Evolutionary conservation across 1,140 invertebrate genomes (phyloP).

Genomic region (Lucilia cuprina): DNA sequence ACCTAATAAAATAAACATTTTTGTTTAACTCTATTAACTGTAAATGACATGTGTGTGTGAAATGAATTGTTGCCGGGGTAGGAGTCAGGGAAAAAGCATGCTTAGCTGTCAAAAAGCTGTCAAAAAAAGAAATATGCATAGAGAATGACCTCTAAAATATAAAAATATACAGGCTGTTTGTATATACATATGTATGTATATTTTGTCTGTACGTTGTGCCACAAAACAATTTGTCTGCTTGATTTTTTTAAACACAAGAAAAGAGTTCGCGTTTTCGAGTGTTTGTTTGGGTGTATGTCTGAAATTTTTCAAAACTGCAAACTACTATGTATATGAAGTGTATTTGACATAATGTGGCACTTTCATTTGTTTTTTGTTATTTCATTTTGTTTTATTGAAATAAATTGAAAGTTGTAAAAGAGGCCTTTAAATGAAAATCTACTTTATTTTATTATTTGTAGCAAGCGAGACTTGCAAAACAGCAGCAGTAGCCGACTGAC

Average conservation of each 20-base stretch:
- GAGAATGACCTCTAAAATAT: conserved; percentile 14
- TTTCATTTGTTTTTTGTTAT: not conserved
- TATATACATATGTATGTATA: not conserved
- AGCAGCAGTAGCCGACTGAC: conserved; percentile 15
- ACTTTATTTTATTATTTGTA: not conserved
- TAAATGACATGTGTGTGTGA: conserved; percentile 25
- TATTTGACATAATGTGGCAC: conserved; percentile 33
- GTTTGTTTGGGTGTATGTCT: not conserved
- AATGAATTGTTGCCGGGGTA: not conserved
- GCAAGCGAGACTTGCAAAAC: not conserved
- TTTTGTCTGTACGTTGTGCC: not conserved
- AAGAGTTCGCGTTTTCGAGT: not conserved
- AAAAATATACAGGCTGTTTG: not conserved
- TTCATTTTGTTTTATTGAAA: not conserved
- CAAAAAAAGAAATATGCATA: conserved; percentile 26
- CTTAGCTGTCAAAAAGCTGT: conserved; percentile 33
- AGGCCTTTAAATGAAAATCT: not conserved
- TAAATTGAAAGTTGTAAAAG: conserved; percentile 28
- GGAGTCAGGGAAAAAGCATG: not conserved
- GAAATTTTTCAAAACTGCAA: not conserved
- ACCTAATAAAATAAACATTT: conserved; percentile 15
- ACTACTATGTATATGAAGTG: not conserved
- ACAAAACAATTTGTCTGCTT: conserved; percentile 5
- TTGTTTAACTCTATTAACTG: conserved; percentile 8
- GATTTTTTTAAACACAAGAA: not conserved